Percentiles rank a stretch among this genome's conserved stretches.
phyloP scores from a whole-genome alignment of 2,888 invertebrate species.

The Poecilobothrus nobilitatus region DNA sequence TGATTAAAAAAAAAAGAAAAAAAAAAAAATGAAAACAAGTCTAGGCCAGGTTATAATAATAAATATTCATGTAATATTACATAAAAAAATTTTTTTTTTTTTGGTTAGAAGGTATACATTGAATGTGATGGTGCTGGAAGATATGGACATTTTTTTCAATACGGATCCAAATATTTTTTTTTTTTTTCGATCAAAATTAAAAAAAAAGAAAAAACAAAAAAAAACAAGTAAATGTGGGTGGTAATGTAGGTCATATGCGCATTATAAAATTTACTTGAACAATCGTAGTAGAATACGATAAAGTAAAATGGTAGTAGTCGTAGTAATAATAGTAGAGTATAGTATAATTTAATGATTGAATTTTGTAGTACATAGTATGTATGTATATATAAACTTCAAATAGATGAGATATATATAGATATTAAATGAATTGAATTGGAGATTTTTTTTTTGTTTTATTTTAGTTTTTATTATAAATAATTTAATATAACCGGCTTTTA shows the following conservation, averaged over 20 bases:
- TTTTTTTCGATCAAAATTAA: no score
- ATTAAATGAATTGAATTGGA: no score
- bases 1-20: background rate
- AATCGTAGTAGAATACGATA: no score
- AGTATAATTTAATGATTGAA: no score
- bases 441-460: no score
- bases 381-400: no score
- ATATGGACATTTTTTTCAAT: background rate
- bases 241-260: background rate
- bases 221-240: background rate
- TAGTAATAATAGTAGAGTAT: no score
- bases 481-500: background rate
- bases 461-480: no score
- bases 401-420: no score
- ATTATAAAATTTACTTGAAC: background rate
- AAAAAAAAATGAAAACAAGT: background rate
- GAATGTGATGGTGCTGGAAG: background rate
- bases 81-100: background rate
- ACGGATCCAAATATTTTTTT: background rate
- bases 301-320: no score
- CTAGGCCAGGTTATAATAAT: background rate
- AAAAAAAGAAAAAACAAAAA: background rate
- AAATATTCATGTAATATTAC: background rate
- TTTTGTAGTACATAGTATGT: no score
- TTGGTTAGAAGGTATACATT: no score